phyloP scores from a whole-genome alignment of 2,888 invertebrate species.

The Steinernema hermaphroditum region DNA sequence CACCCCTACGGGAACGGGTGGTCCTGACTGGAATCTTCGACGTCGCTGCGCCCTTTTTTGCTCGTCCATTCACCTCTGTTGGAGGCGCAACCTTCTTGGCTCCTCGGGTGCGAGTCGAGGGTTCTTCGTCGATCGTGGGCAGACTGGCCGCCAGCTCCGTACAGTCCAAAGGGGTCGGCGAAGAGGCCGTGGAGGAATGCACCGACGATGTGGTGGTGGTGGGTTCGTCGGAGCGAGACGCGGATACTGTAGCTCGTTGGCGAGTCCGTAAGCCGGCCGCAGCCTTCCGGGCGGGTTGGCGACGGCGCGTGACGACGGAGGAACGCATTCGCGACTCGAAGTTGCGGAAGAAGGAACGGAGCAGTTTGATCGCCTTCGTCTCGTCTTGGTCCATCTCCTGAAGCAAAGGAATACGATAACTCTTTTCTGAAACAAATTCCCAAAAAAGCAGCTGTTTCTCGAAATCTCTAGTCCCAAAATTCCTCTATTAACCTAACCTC shows the following conservation, averaged over 20 bases:
- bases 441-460: too few relatives aligned
- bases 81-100: not conserved
- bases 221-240: not conserved
- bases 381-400: constrained; percentile 3
- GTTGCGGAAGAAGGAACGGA: not conserved
- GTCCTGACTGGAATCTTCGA: not conserved
- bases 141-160: not conserved
- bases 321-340: constrained; percentile 9
- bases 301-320: not conserved
- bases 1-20: not conserved
- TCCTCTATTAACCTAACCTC: too few relatives aligned
- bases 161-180: not conserved
- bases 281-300: not conserved
- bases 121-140: constrained; percentile 1
- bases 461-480: too few relatives aligned
- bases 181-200: too few relatives aligned
- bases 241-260: not conserved
- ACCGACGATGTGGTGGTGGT: not conserved
- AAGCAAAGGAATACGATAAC: not conserved
- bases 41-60: not conserved
- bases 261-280: not conserved
- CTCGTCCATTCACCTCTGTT: not conserved
- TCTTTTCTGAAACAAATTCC: too few relatives aligned
- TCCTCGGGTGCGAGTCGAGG: not conserved
- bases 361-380: not conserved